Conservation (phyloP, 1,140 invertebrate species). For the Drosophila bipectinata region DNA sequence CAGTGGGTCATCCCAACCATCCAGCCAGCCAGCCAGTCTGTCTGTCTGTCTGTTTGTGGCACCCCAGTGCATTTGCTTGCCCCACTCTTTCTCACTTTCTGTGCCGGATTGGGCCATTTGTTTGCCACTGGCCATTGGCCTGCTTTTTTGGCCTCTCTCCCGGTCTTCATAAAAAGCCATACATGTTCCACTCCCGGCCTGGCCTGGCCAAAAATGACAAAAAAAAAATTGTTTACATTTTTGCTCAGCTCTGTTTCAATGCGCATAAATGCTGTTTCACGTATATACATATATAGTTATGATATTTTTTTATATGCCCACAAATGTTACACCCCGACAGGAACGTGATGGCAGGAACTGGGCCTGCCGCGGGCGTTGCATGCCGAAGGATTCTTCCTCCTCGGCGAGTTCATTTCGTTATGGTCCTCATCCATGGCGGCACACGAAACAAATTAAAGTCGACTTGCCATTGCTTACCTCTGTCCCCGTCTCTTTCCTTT, state of each 20-base stretch:
- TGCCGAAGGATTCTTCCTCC: constrained; percentile 11
- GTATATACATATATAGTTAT: constrained; percentile 67
- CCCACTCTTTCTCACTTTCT: not conserved
- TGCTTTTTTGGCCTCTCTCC: constrained; percentile 53
- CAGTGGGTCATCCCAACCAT: constrained; percentile 36
- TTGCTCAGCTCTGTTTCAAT: constrained; percentile 48
- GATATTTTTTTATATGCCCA: constrained; percentile 70
- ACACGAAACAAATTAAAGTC: constrained; percentile 71
- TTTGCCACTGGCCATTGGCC: constrained; percentile 63
- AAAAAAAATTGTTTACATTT: constrained; percentile 71
- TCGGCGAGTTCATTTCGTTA: constrained; percentile 30
- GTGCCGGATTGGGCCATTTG: constrained; percentile 56
- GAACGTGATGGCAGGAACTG: constrained; percentile 2
- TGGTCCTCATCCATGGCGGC: constrained; percentile 19
- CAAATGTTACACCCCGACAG: constrained; percentile 49
- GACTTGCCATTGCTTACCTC: constrained; percentile 65
- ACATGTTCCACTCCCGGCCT: constrained; percentile 29
- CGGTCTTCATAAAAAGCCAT: constrained; percentile 69
- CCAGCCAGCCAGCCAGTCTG: constrained; percentile 1
- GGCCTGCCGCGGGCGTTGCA: constrained; percentile 2
- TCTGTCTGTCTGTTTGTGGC: constrained; percentile 67
- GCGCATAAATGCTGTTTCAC: constrained; percentile 16
- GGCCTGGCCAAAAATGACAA: constrained; percentile 6
- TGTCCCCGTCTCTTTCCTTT: constrained; percentile 19
- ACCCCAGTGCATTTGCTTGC: constrained; percentile 78